Evolutionary conservation across 2,888 invertebrate species (phyloP).

Genomic region (Ennomos fuscantarius): DNA sequence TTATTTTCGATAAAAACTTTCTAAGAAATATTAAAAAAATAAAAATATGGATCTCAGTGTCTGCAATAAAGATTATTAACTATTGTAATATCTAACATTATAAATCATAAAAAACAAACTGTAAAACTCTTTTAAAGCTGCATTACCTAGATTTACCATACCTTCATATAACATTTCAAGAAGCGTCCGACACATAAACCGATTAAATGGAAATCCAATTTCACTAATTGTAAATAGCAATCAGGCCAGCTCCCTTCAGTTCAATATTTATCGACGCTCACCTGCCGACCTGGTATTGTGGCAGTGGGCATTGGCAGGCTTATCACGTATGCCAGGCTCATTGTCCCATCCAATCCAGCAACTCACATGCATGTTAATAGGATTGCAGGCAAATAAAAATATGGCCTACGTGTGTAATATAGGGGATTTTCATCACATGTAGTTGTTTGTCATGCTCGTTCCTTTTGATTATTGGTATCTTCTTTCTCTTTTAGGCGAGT

Average conservation of each 20-base stretch:
- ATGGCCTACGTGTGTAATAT: slow-evolving; percentile 44
- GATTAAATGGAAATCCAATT: slow-evolving; percentile 18
- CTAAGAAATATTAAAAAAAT: too few species aligned
- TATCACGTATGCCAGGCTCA: slow-evolving; percentile 50
- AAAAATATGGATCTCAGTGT: too few species aligned
- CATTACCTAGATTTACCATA: too few species aligned
- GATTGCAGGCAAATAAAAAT: slow-evolving; percentile 50
- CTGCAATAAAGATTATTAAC: too few species aligned
- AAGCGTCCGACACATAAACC: background rate
- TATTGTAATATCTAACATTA: too few species aligned
- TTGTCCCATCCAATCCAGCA: slow-evolving; percentile 46
- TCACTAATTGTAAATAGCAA: slow-evolving; percentile 26
- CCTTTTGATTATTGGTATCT: too few species aligned
- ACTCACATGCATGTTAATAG: slow-evolving; percentile 52
- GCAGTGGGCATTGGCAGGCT: slow-evolving; percentile 34
- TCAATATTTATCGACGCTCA: slow-evolving; percentile 24
- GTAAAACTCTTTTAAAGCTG: too few species aligned
- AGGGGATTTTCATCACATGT: background rate
- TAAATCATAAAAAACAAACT: too few species aligned
- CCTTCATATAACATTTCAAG: too few species aligned
- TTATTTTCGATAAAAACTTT: too few species aligned
- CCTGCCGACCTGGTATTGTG: slow-evolving; percentile 17
- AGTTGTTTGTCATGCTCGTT: too few species aligned
- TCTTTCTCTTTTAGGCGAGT: too few species aligned
- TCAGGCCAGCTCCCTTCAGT: slow-evolving; percentile 7